Conservation (phyloP, 2,113 vertebrate species). For the Sinocyclocheilus rhinocerous region DNA sequence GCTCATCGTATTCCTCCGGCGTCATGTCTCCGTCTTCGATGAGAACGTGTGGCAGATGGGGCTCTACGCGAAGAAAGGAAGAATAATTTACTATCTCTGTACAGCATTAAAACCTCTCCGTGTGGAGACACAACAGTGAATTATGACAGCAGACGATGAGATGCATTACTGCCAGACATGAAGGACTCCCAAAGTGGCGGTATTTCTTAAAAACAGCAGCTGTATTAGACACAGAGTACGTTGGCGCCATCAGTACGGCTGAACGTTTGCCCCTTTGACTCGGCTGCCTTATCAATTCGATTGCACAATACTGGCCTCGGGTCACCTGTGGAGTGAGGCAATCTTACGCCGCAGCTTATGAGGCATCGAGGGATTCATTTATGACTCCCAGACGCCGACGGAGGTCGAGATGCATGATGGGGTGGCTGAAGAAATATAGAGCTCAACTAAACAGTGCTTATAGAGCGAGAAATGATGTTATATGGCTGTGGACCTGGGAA, state of each 20-base stretch:
- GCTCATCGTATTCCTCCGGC: slow-evolving; percentile 84
- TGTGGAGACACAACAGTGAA: background rate
- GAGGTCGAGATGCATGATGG: slow-evolving; percentile 52
- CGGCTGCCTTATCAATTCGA: slow-evolving; percentile 54
- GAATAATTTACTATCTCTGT: background rate
- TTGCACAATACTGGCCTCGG: slow-evolving; percentile 44
- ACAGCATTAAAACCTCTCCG: background rate
- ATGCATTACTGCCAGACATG: background rate
- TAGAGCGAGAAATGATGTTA: slow-evolving; percentile 11
- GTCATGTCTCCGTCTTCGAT: slow-evolving; percentile 93
- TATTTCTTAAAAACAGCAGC: slow-evolving; percentile 13
- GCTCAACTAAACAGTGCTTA: slow-evolving; percentile 12
- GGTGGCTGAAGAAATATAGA: slow-evolving; percentile 10
- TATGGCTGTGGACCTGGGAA: slow-evolving; percentile 1
- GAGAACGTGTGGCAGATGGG: slow-evolving; percentile 86
- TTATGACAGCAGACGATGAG: background rate
- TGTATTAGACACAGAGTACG: background rate
- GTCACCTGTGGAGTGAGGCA: slow-evolving; percentile 58
- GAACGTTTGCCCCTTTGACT: slow-evolving; percentile 42
- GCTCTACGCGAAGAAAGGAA: slow-evolving; percentile 76
- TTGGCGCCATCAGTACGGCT: background rate
- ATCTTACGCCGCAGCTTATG: slow-evolving; percentile 36
- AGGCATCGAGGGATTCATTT: slow-evolving; percentile 51
- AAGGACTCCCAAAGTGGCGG: background rate
- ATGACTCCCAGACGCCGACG: slow-evolving; percentile 57